Conservation (phyloP, 1,140 invertebrate species). For the Hydropsyche tenuis region DNA sequence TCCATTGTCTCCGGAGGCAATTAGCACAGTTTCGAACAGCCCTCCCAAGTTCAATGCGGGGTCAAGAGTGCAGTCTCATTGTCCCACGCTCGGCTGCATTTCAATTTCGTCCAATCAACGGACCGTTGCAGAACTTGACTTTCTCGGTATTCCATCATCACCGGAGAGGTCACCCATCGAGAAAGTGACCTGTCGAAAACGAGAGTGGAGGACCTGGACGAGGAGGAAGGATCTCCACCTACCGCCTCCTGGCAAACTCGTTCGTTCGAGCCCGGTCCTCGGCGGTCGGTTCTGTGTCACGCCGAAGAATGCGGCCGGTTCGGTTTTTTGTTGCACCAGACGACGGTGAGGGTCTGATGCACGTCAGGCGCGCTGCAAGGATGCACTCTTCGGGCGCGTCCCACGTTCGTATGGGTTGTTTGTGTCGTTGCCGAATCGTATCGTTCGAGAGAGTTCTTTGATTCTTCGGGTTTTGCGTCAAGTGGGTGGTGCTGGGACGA, state of each 20-base stretch:
- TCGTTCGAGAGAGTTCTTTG: too few species aligned
- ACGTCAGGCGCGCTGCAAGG: conserved; percentile 19
- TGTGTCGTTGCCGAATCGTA: too few species aligned
- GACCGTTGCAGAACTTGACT: too few species aligned
- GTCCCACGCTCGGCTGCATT: conserved; percentile 19
- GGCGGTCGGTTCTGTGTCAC: conserved; percentile 38
- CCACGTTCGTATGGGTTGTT: too few species aligned
- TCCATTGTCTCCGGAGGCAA: not conserved
- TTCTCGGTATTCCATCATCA: not conserved
- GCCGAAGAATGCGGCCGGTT: conserved; percentile 45
- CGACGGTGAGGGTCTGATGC: not conserved
- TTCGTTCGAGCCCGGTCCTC: conserved; percentile 21
- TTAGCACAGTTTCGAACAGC: conserved; percentile 11
- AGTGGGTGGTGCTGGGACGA: too few species aligned
- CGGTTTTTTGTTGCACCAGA: conserved; percentile 42
- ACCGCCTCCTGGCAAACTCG: conserved; percentile 16
- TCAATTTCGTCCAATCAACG: conserved; percentile 23
- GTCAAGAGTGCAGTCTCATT: conserved; percentile 20
- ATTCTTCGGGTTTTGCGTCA: too few species aligned
- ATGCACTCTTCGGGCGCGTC: not conserved
- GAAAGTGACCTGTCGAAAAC: conserved; percentile 37
- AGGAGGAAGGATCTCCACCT: conserved; percentile 21
- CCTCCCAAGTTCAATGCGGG: conserved; percentile 7
- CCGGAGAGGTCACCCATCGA: not conserved
- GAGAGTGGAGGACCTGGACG: conserved; percentile 37